Evolutionary conservation across 1,140 invertebrate species (phyloP).

Genomic region (Aphelinus certus): DNA sequence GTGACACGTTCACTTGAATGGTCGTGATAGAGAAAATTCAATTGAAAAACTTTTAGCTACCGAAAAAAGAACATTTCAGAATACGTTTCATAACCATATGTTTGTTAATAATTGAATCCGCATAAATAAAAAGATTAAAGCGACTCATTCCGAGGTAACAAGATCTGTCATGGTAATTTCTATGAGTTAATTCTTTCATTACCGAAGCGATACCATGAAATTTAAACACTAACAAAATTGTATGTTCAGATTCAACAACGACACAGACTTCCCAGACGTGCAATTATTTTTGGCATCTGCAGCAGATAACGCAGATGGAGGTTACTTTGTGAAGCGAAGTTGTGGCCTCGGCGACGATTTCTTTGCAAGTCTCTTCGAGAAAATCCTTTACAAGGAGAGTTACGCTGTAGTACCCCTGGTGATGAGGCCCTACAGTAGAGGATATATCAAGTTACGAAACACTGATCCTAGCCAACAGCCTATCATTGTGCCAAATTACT

Average conservation of each 20-base stretch:
- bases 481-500: conserved; percentile 84
- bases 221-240: no score
- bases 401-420: conserved; percentile 75
- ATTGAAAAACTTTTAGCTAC: no score
- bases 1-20: no score
- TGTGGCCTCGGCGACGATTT: conserved; percentile 74
- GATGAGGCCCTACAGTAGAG: conserved; percentile 76
- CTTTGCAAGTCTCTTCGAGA: conserved; percentile 74
- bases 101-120: no score
- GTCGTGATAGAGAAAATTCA: no score
- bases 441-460: conserved; percentile 73
- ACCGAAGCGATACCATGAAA: no score
- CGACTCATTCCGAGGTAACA: no score
- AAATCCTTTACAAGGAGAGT: conserved; percentile 73
- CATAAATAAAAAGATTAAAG: no score
- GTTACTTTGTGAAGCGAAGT: conserved; percentile 73
- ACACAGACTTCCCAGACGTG: conserved; percentile 79
- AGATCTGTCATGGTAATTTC: no score
- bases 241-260: conserved; percentile 52
- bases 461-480: conserved; percentile 77
- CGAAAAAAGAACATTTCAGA: no score
- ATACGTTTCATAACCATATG: no score
- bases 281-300: conserved; percentile 78
- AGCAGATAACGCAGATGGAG: conserved; percentile 80
- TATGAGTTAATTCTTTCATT: no score